Evolutionary conservation across 2,113 vertebrate species (phyloP).

Genomic region (Pandion haliaetus): DNA sequence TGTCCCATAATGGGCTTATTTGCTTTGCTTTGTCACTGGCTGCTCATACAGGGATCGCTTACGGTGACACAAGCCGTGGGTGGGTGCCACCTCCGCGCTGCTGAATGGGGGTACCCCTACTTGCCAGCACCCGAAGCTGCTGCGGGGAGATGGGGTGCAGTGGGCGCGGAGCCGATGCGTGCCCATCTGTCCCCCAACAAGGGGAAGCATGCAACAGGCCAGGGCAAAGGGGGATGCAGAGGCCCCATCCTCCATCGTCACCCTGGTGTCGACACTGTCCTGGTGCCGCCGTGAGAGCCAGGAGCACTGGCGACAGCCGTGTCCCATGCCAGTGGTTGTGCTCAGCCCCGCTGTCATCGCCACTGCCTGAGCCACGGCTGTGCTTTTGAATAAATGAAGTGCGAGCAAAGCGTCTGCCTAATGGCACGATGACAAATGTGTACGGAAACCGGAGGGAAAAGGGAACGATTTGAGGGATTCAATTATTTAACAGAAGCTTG

Average conservation of each 20-base stretch:
- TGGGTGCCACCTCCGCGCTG: not conserved
- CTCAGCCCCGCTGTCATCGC: not conserved
- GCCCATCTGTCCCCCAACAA: not conserved
- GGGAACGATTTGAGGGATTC: slow-evolving; percentile 46
- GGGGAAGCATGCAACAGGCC: rapidly evolving
- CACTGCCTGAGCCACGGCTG: not conserved
- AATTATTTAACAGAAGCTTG: slow-evolving; percentile 58
- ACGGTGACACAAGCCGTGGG: not conserved
- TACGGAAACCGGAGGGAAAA: slow-evolving; percentile 19
- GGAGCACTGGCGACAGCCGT: not conserved
- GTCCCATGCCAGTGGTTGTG: not conserved
- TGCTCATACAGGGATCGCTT: not conserved
- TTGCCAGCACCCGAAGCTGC: not conserved
- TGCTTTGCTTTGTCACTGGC: slow-evolving; percentile 9
- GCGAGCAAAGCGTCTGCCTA: slow-evolving; percentile 46
- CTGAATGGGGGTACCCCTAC: rapidly evolving
- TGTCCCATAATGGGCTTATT: not conserved
- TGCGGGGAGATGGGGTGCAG: not conserved
- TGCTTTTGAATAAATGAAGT: slow-evolving; percentile 47
- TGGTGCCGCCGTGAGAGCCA: not conserved
- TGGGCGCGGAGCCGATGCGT: rapidly evolving
- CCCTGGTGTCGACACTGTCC: rapidly evolving
- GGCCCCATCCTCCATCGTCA: not conserved
- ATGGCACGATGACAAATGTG: slow-evolving; percentile 52
- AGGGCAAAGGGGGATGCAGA: not conserved